Percentiles rank a stretch among this genome's conserved stretches.
Conservation (phyloP, 2,797 vertebrate species). For the Hydrocynus forskahlii region DNA sequence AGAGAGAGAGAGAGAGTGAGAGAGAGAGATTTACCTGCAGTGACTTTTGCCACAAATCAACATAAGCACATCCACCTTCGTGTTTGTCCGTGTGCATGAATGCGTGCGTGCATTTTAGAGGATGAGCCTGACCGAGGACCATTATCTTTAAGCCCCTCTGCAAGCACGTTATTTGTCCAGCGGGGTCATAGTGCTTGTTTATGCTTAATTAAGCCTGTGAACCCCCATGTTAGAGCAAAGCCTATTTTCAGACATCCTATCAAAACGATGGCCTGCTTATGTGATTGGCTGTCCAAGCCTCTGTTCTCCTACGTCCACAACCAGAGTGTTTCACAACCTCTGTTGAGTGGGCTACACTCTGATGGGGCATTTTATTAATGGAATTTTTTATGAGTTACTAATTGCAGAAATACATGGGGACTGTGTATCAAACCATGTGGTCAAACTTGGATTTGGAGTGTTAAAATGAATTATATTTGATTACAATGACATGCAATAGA, state of each 20-base stretch:
- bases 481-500: background rate
- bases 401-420: conserved; percentile 2
- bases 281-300: conserved; percentile 6
- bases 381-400: conserved; percentile 15
- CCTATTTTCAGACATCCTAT: conserved; percentile 44
- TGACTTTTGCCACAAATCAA: background rate
- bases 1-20: conserved; percentile 12
- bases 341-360: conserved; percentile 6
- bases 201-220: conserved; percentile 46
- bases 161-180: conserved; percentile 33
- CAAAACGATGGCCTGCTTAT: conserved; percentile 48
- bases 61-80: background rate
- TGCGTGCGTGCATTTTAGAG: conserved; percentile 10
- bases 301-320: conserved; percentile 10
- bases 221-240: conserved; percentile 41
- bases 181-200: conserved; percentile 34
- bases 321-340: background rate
- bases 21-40: conserved; percentile 21
- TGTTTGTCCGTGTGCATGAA: conserved; percentile 1
- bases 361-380: conserved; percentile 23
- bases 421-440: background rate
- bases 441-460: background rate
- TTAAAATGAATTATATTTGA: background rate
- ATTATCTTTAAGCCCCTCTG: conserved; percentile 2
- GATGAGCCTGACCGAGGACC: background rate